phyloP scores from a whole-genome alignment of 1,140 invertebrate species.

The Drosophila yakuba region DNA sequence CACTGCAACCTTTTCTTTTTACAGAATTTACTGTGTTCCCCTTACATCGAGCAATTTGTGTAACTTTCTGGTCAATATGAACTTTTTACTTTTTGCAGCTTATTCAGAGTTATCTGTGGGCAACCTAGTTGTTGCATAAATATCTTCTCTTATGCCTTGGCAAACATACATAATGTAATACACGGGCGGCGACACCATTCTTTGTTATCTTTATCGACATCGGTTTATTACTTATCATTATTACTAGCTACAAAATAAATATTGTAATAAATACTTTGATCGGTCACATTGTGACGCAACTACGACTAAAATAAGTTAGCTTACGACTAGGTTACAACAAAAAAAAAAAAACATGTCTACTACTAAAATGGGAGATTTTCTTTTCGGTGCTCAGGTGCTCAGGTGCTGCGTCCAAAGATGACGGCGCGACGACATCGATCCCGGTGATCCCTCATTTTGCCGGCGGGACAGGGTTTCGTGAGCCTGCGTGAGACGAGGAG shows the following conservation, averaged over 20 bases:
- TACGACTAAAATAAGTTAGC: conserved; percentile 48
- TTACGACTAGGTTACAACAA: conserved; percentile 33
- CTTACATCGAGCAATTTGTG: too few relatives aligned
- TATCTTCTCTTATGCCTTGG: background rate
- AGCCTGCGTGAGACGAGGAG: conserved; percentile 60
- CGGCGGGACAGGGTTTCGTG: conserved; percentile 62
- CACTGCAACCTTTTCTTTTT: too few relatives aligned
- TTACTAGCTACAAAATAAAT: conserved; percentile 39
- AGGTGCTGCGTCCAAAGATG: conserved; percentile 64
- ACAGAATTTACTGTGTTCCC: too few relatives aligned
- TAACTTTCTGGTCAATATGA: too few relatives aligned
- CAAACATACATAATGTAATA: background rate
- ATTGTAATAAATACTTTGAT: conserved; percentile 45
- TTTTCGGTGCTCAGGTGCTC: conserved; percentile 1
- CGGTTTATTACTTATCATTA: conserved; percentile 35
- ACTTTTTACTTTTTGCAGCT: background rate
- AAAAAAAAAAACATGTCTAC: background rate
- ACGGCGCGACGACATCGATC: conserved; percentile 74
- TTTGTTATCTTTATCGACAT: conserved; percentile 36
- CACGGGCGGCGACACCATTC: background rate
- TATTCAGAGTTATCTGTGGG: background rate
- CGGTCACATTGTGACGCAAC: conserved; percentile 44
- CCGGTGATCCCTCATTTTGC: conserved; percentile 76
- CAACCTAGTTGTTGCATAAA: background rate
- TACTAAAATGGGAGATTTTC: conserved; percentile 6